A percentile compares a stretch with the other conserved stretches of the same genome.
phyloP scores from a whole-genome alignment of 2,888 invertebrate species.

The Ochropleura leucogaster region DNA sequence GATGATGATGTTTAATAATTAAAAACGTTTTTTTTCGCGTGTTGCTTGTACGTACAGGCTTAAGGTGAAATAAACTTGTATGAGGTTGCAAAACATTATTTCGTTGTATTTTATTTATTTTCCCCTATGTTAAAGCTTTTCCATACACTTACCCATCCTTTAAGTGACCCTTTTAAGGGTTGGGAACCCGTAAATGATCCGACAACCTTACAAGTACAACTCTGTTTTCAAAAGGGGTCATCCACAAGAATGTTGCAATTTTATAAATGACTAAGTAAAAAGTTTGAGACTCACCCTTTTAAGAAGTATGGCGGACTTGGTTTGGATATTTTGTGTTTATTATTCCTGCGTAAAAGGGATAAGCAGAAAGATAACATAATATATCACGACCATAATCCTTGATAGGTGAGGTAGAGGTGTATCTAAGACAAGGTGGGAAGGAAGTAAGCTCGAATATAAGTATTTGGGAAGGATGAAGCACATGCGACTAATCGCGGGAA shows the following conservation, averaged over 20 bases:
- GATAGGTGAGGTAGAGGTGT: no score
- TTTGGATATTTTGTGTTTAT: conserved; percentile 30
- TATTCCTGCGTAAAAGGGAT: conserved; percentile 18
- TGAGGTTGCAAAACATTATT: background rate
- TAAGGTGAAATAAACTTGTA: background rate
- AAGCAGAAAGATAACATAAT: background rate
- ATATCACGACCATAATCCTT: background rate
- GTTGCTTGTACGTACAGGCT: no score
- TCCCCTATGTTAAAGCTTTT: background rate
- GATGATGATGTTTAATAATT: no score
- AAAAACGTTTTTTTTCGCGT: no score
- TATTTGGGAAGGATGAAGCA: no score
- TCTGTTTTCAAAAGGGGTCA: conserved; percentile 39
- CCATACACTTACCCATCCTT: background rate
- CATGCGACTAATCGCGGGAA: no score
- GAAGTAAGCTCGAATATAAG: no score
- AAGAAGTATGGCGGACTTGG: conserved; percentile 5
- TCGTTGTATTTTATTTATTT: background rate
- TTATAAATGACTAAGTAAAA: conserved; percentile 39
- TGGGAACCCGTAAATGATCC: conserved; percentile 24
- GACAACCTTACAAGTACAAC: background rate
- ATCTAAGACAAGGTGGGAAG: no score
- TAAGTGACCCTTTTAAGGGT: conserved; percentile 11
- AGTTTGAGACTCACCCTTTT: conserved; percentile 31
- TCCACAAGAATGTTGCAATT: conserved; percentile 42